These are phyloP conservation scores for Dasypus novemcinctus DNA, from an alignment of 2,113 vertebrate genomes.

Conservation along the genomic window DNA sequence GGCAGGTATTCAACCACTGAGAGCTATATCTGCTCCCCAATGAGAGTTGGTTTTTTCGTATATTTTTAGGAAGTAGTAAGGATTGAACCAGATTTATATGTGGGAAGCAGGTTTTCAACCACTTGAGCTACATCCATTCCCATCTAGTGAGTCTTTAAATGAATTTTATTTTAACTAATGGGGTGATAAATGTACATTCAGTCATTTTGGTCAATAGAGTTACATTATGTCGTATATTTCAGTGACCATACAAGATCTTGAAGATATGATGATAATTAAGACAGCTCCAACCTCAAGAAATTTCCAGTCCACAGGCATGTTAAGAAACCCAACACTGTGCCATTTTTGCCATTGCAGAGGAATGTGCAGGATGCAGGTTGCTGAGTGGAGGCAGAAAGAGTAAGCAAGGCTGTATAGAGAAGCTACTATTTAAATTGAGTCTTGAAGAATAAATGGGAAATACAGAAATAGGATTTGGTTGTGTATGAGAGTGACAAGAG, in stretches of 20 bases:
- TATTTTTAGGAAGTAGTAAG: too few species aligned
- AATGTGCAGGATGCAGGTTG: neutral
- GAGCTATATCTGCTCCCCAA: too few species aligned
- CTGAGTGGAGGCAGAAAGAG: neutral
- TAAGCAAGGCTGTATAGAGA: neutral
- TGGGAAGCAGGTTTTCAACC: too few species aligned
- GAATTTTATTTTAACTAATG: neutral
- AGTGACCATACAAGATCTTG: neutral
- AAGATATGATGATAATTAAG: neutral
- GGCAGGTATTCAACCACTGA: too few species aligned
- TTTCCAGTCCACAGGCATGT: neutral
- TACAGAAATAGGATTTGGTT: neutral
- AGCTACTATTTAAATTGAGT: neutral
- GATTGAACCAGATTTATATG: too few species aligned
- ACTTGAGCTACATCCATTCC: too few species aligned
- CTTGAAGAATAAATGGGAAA: neutral
- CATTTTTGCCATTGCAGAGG: neutral
- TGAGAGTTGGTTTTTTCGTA: too few species aligned
- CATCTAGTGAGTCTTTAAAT: too few species aligned
- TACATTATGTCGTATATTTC: conserved; percentile 4
- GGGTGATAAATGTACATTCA: neutral
- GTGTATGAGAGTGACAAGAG: neutral
- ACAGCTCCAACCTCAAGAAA: neutral
- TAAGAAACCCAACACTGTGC: neutral
- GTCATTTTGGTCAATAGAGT: neutral